phyloP scores from a whole-genome alignment of 2,888 invertebrate species.

The Plagiodera versicolora region DNA sequence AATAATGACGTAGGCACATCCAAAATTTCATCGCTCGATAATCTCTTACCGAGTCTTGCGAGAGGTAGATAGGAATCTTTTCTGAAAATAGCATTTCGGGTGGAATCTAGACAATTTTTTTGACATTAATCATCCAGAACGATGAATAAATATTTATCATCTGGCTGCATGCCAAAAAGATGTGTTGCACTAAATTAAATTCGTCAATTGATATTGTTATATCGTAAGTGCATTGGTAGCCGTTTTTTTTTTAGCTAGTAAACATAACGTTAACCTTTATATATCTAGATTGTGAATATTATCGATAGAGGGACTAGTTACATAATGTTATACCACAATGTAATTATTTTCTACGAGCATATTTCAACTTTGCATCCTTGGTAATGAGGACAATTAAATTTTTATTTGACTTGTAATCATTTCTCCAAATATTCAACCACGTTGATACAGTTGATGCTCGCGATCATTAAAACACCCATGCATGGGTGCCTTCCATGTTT shows the following conservation, averaged over 20 bases:
- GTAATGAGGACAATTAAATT: too few species aligned
- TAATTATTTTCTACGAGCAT: too few species aligned
- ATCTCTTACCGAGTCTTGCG: not conserved
- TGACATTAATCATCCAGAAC: not conserved
- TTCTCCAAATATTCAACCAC: too few species aligned
- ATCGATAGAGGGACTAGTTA: too few species aligned
- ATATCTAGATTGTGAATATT: too few species aligned
- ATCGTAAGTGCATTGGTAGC: not conserved
- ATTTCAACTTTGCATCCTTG: too few species aligned
- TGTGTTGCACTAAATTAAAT: not conserved
- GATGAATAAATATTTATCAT: not conserved
- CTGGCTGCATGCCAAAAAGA: not conserved
- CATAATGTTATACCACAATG: too few species aligned
- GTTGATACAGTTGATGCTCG: too few species aligned
- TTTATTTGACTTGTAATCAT: too few species aligned
- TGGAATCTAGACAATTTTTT: slow-evolving; percentile 1
- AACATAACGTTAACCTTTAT: too few species aligned
- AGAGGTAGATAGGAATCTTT: not conserved
- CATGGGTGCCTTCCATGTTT: not conserved
- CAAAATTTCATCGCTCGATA: not conserved
- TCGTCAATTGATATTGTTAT: not conserved
- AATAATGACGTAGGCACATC: not conserved
- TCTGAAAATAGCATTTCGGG: not conserved
- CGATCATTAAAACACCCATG: slow-evolving; percentile 7
- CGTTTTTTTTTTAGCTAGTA: too few species aligned